These are phyloP conservation scores for Drosophila rellima DNA, from an alignment of 2,888 invertebrate species.

Conservation along the genomic window DNA sequence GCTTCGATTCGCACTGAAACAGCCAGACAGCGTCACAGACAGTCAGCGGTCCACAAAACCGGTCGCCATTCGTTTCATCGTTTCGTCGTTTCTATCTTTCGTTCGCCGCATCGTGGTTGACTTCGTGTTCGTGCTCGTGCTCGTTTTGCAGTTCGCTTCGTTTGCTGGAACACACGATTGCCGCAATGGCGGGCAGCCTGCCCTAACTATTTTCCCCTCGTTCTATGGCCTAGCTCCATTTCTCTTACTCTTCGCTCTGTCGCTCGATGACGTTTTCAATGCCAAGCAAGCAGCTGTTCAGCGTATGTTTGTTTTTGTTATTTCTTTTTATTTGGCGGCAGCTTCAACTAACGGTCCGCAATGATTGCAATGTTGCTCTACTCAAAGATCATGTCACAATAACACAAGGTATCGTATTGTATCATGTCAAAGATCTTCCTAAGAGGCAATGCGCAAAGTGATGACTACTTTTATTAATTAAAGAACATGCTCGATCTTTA, in stretches of 20 bases:
- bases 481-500: too few relatives aligned
- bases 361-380: slow-evolving; percentile 26
- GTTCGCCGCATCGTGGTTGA: slow-evolving; percentile 23
- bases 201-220: slow-evolving; percentile 20
- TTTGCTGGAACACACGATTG: slow-evolving; percentile 34
- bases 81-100: slow-evolving; percentile 21
- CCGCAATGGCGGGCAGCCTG: slow-evolving; percentile 43
- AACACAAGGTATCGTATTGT: too few relatives aligned
- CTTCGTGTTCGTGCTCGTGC: slow-evolving; percentile 24
- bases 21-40: slow-evolving; percentile 39
- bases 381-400: too few relatives aligned
- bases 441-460: not conserved
- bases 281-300: slow-evolving; percentile 79
- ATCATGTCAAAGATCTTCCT: not conserved
- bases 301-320: slow-evolving; percentile 34
- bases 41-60: slow-evolving; percentile 62
- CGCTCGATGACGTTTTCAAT: slow-evolving; percentile 66
- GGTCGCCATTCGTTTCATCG: slow-evolving; percentile 51
- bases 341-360: slow-evolving; percentile 26
- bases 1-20: slow-evolving; percentile 68
- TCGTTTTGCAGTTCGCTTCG: slow-evolving; percentile 31
- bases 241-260: slow-evolving; percentile 18
- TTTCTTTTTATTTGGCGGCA: slow-evolving; percentile 31
- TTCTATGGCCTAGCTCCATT: slow-evolving; percentile 7
- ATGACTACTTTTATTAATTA: too few relatives aligned